Percentiles rank a stretch among this genome's conserved stretches.
Conservation (phyloP, 92 coral and sea anemone species). For the Micromussa lordhowensis region DNA sequence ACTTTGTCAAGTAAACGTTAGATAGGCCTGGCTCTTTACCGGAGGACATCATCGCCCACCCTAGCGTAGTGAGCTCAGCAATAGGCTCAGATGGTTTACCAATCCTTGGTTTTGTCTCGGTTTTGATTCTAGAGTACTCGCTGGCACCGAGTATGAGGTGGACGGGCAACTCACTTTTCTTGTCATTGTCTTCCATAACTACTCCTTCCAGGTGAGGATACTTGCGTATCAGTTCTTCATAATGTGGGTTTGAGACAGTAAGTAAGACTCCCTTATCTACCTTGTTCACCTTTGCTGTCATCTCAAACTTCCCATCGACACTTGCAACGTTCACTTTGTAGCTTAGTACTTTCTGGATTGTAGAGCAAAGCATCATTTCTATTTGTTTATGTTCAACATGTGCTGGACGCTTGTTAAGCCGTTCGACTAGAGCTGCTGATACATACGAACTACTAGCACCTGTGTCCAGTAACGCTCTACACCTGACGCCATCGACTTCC, state of each 20-base stretch:
- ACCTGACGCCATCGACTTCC: constrained; percentile 66
- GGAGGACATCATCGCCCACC: constrained; percentile 71
- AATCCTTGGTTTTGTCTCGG: too few species aligned
- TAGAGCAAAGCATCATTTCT: constrained; percentile 69
- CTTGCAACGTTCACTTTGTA: constrained; percentile 42
- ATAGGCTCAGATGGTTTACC: constrained; percentile 67
- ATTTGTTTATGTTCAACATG: constrained; percentile 46
- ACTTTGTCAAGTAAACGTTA: constrained; percentile 41
- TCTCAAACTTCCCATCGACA: constrained; percentile 47
- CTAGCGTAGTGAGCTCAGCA: constrained; percentile 66
- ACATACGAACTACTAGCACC: constrained; percentile 66
- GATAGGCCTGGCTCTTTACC: constrained; percentile 44
- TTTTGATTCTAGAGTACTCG: constrained; percentile 69
- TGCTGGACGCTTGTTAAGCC: constrained; percentile 55
- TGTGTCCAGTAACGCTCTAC: constrained; percentile 71
- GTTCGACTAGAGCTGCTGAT: constrained; percentile 67
- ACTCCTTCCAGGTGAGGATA: constrained; percentile 57
- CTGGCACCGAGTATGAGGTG: constrained; percentile 77
- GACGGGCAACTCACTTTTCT: constrained; percentile 48
- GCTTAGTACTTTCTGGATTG: constrained; percentile 56
- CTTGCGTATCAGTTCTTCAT: constrained; percentile 50
- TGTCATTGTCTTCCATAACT: constrained; percentile 47
- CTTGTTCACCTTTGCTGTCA: constrained; percentile 59
- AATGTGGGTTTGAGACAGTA: constrained; percentile 57
- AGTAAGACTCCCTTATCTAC: constrained; percentile 66